Conservation (phyloP, 1,140 invertebrate genomes). For the Temnothorax longispinosus region DNA sequence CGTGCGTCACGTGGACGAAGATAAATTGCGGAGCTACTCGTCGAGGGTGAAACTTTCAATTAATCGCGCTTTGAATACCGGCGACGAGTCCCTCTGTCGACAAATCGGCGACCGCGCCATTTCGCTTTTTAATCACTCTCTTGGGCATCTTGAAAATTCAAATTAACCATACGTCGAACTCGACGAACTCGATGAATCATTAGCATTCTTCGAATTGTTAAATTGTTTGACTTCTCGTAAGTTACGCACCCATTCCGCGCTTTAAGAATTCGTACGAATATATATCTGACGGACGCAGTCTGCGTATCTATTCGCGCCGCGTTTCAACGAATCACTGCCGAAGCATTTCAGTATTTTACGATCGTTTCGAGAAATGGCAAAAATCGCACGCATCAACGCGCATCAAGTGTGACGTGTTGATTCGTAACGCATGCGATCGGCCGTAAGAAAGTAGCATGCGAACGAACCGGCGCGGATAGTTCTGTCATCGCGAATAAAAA, state of each 20-base stretch:
- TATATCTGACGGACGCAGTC: background rate
- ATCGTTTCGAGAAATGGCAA: background rate
- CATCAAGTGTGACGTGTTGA: conserved; percentile 29
- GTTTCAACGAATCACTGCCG: background rate
- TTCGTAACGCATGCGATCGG: background rate
- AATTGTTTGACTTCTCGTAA: background rate
- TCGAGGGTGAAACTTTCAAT: conserved; percentile 58
- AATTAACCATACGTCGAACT: conserved; percentile 49
- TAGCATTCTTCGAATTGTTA: background rate
- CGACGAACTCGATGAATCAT: background rate
- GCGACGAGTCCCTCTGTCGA: conserved; percentile 35
- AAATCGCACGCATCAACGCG: background rate
- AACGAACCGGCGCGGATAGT: conserved; percentile 20
- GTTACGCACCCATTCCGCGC: background rate
- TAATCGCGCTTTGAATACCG: conserved; percentile 56
- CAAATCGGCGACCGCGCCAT: conserved; percentile 34
- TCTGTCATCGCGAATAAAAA: conserved; percentile 52
- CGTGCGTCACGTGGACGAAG: conserved; percentile 56
- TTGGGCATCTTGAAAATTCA: conserved; percentile 34
- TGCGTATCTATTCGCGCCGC: background rate
- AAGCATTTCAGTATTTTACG: background rate
- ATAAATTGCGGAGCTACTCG: conserved; percentile 56
- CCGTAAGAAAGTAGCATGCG: conserved; percentile 51
- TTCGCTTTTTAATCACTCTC: conserved; percentile 52
- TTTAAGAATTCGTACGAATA: background rate